Base-by-base conservation (phyloP, 2,888 invertebrate genomes). In the Drosophila suboccidentalis region DNA sequence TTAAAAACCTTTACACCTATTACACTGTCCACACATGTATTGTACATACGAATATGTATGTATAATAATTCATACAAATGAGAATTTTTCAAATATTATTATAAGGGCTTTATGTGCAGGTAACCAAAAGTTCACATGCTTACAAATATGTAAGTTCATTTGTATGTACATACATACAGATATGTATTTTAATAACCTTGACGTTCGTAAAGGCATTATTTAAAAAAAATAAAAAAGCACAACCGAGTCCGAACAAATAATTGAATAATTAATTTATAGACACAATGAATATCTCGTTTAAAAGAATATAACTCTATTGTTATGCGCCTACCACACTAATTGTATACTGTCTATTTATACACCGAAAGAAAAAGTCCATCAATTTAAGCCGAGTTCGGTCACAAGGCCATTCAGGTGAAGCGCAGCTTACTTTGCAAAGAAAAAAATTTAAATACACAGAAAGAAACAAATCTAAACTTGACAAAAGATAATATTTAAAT, bases 301-400 rank as follows among this genome's bases (percentile, higher is more conserved):
- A 57, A 83, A 64, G 50, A 65, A 63, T 51, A 46, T 39, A 86
- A 84, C 74, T 84, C 62, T 78, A 79, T 67, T 84, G 87, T 85
- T 81, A 84, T 81, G 82, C 85, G 87, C 82, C 85, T 77, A 72
- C 41, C 73, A 86, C 64, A 79, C 73, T 80, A 81, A 81, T 65
- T 85, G 79, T 81, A 87, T 84, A 82, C 81, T 75, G 84, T 64
- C 62, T 78, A 80, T 83, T 83, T 83, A 80, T 58, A 80, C 49
- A 58, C 49, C 53, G 19, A 50, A 41, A 54, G 9, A 61, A 43
- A n/a, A 34, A 57, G 64, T 71, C 71, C 46, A 71, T 58, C 50
- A 55, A 15, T 9, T 15, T 43, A 53, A 32, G 5, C 17, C 47
- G 36, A 60, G 53, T 72, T 71, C 72, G 72, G 41, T 65, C 43